Percentiles rank a stretch among this genome's conserved stretches.
phyloP scores from a whole-genome alignment of 2,888 invertebrate species.

The Melinopterus prodromus region DNA sequence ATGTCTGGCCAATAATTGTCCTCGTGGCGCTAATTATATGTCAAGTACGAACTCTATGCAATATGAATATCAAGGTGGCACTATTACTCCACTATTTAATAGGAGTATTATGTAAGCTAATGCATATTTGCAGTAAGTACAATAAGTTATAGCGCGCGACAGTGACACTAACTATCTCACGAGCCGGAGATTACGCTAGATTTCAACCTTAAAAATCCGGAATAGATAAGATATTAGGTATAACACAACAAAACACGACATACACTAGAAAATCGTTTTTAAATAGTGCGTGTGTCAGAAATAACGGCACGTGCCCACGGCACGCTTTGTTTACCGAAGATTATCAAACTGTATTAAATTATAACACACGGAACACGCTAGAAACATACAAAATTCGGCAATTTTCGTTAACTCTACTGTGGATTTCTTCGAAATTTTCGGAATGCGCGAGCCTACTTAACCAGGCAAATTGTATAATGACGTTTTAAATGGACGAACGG shows the following conservation, averaged over 20 bases:
- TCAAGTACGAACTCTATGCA: not conserved
- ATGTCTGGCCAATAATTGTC: not conserved
- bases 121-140: not conserved
- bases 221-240: not conserved
- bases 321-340: not conserved
- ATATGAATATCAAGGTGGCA: conserved; percentile 4
- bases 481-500: not conserved
- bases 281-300: not conserved
- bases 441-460: not conserved
- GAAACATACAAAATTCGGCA: too few species aligned
- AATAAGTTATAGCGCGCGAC: not conserved
- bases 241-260: not conserved
- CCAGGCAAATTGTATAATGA: not conserved
- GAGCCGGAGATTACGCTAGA: not conserved
- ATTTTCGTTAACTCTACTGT: not conserved
- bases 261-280: not conserved
- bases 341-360: not conserved
- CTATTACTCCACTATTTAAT: not conserved
- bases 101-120: not conserved
- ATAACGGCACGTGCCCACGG: not conserved
- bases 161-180: not conserved
- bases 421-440: not conserved
- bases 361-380: not conserved
- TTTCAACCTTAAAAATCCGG: not conserved
- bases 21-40: not conserved